Evolutionary conservation across 35 echinoderm and acorn worm species (phyloP), one percentile per base, ranked within the genome.

Genomic region (Lytechinus pictus): DNA sequence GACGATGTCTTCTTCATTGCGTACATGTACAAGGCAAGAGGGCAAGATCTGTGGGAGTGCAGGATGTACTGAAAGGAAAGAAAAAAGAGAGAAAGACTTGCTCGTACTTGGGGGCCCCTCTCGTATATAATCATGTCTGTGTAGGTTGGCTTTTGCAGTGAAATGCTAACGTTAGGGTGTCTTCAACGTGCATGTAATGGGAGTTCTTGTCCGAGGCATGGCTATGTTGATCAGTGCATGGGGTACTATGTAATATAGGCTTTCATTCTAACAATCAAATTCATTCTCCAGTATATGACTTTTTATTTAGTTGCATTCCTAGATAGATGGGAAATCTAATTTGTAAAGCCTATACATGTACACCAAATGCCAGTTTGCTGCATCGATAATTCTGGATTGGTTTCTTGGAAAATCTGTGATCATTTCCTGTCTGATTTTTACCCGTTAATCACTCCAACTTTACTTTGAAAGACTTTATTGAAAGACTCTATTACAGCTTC

Each of bases 81-180:
- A 90, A 14, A n/a, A 90, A 12, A 44, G 88, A 90, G n/a, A 90
- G 9, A 90, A 5, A 44, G 29, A 52, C 28, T 33, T 90, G 88
- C 19, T 79, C 19, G 14, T 71, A 57, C 56, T 58, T 58, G n/a
- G 66, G 66, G 66, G 66, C 66, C 66, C 66, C 66, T 79, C n/a
- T 79, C 19, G n/a, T 79, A 79, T 79, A 79, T 79, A 79, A 79
- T 79, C 66, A 79, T 24, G 66, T 79, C 66, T 79, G 66, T 79
- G 66, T 79, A 24, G 19, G 19, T 71, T 71, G 61, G 61, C 61
- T 71, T 71, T 71, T 21, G 61, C 61, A 71, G 61, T 71, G 16
- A 44, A 44, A 71, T 71, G 61, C 61, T 79, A 24, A 79, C 21
- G 21, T 79, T 79, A 24, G 66, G 66, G 66, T 24, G 66, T 79